A percentile compares a stretch with the other conserved stretches of the same genome.
These are phyloP conservation scores for Desmodus rotundus DNA, from an alignment of 2,113 vertebrate genomes.

Conservation along the genomic window DNA sequence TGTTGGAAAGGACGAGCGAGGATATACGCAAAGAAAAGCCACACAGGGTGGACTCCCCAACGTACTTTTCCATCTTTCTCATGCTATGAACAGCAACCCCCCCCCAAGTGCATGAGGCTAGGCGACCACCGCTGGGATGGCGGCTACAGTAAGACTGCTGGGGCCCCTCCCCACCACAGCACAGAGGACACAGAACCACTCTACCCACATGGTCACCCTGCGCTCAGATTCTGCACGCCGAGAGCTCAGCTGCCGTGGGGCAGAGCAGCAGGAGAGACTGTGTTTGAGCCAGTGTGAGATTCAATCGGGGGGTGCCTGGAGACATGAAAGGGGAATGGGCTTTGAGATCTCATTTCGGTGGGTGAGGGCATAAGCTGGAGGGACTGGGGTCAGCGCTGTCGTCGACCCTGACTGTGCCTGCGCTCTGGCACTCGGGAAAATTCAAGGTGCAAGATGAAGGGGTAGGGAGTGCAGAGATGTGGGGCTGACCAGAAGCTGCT, in stretches of 20 bases:
- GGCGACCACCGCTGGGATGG: background rate
- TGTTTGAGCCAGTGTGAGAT: background rate
- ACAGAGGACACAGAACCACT: background rate
- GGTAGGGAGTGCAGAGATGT: background rate
- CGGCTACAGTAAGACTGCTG: background rate
- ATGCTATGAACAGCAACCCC: background rate
- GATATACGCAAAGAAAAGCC: background rate
- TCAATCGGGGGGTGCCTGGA: background rate
- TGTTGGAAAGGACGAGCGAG: background rate
- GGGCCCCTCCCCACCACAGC: background rate
- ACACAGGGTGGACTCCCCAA: background rate
- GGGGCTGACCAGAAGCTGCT: background rate
- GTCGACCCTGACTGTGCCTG: background rate
- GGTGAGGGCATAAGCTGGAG: background rate
- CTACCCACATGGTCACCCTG: background rate
- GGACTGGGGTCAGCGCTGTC: background rate
- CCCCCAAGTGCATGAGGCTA: background rate
- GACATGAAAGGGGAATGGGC: background rate
- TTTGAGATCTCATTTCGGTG: background rate
- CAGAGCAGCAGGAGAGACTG: background rate
- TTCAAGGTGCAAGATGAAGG: background rate
- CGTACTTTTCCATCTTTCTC: background rate
- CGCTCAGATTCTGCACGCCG: rapidly evolving
- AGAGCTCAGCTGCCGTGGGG: background rate
- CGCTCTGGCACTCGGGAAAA: background rate